phyloP scores from a whole-genome alignment of 2,888 invertebrate species.

The Amiota minor region DNA sequence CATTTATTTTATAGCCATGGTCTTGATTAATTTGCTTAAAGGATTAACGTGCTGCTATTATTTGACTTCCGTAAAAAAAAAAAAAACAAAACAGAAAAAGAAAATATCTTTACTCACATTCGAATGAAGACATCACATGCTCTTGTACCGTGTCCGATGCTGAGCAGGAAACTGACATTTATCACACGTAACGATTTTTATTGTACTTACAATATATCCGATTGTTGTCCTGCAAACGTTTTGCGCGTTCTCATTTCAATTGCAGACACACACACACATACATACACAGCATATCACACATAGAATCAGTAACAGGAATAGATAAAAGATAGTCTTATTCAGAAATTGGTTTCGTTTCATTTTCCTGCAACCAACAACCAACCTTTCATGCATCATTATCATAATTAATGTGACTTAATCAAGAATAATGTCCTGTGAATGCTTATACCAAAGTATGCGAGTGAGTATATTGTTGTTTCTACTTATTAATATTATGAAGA shows the following conservation, averaged over 20 bases:
- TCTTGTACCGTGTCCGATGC: conserved; percentile 56
- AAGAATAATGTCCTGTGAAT: conserved; percentile 62
- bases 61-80: conserved; percentile 58
- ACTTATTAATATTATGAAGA: conserved; percentile 56
- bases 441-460: too few species aligned
- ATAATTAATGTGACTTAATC: conserved; percentile 70
- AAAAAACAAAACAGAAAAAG: conserved; percentile 28
- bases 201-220: neutral
- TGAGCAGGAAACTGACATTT: conserved; percentile 70
- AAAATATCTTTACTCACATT: conserved; percentile 43
- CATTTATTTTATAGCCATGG: conserved; percentile 54
- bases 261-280: conserved; percentile 50
- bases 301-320: too few species aligned
- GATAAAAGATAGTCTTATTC: too few species aligned
- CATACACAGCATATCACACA: too few species aligned
- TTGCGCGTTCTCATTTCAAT: conserved; percentile 65
- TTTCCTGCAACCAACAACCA: conserved; percentile 52
- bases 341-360: neutral
- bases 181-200: conserved; percentile 53
- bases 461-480: neutral
- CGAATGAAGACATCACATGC: conserved; percentile 34
- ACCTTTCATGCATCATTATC: conserved; percentile 63
- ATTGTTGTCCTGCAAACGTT: conserved; percentile 33
- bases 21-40: conserved; percentile 66
- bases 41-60: conserved; percentile 57